A percentile compares a stretch with the other conserved stretches of the same genome.
These are phyloP conservation scores for Pachyrhynchus sulphureomaculatus DNA, from an alignment of 1,140 invertebrate species.

Conservation along the genomic window DNA sequence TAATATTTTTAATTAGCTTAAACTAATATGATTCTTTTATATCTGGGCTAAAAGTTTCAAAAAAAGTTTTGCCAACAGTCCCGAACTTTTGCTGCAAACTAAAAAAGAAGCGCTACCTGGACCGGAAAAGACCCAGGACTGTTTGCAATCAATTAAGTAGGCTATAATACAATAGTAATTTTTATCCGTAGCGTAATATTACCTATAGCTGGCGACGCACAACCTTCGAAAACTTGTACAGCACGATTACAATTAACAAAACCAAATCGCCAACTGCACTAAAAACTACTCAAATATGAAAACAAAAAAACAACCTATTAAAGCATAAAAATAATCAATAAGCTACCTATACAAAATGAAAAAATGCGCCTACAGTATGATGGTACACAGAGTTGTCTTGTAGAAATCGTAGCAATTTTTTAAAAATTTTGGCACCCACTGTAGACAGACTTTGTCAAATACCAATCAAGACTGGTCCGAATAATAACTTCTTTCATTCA, in stretches of 20 bases:
- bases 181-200: slow-evolving; percentile 31
- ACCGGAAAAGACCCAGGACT: slow-evolving; percentile 22
- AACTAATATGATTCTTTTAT: slow-evolving; percentile 10
- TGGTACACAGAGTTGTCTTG: slow-evolving; percentile 17
- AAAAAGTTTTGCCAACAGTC: slow-evolving; percentile 22
- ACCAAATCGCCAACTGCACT: slow-evolving; percentile 41
- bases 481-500: not conserved
- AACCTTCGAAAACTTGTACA: slow-evolving; percentile 45
- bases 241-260: slow-evolving; percentile 37
- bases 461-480: not conserved
- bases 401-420: slow-evolving; percentile 11
- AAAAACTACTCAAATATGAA: slow-evolving; percentile 36
- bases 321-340: slow-evolving; percentile 40
- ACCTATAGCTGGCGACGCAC: slow-evolving; percentile 44
- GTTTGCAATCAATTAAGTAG: slow-evolving; percentile 25
- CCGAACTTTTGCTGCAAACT: slow-evolving; percentile 14
- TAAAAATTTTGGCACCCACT: slow-evolving; percentile 43
- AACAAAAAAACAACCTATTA: slow-evolving; percentile 38
- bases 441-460: slow-evolving; percentile 32
- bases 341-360: slow-evolving; percentile 41
- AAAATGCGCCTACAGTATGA: slow-evolving; percentile 36
- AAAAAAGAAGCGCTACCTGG: slow-evolving; percentile 31
- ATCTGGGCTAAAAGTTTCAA: slow-evolving; percentile 12
- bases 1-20: slow-evolving; percentile 18
- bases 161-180: slow-evolving; percentile 33